Conservation (phyloP, 1,140 invertebrate species). For the Pogonomyrmex californicus region DNA sequence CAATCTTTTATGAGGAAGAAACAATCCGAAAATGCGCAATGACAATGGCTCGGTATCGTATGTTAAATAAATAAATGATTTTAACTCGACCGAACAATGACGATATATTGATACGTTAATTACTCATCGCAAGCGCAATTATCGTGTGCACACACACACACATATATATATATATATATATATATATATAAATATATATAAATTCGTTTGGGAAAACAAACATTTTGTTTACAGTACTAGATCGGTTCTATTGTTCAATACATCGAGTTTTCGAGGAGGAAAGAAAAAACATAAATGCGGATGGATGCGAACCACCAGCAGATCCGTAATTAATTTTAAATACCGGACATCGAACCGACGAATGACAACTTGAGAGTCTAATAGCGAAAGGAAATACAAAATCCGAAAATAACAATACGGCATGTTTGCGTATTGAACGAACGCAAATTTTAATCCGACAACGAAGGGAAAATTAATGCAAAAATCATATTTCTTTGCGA, state of each 20-base stretch:
- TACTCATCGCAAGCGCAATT: background rate
- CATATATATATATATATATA: too few species aligned
- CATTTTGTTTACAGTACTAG: constrained; percentile 3
- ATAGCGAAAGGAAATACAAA: background rate
- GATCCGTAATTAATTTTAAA: constrained; percentile 13
- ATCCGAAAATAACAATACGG: background rate
- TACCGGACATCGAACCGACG: background rate
- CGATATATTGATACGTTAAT: constrained; percentile 24
- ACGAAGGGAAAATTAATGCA: background rate
- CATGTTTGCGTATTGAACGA: background rate
- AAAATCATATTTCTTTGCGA: background rate
- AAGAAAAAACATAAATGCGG: background rate
- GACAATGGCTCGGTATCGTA: background rate
- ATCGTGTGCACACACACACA: background rate
- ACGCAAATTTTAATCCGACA: background rate
- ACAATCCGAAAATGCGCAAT: constrained; percentile 36
- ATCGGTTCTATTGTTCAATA: background rate
- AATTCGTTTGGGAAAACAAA: background rate
- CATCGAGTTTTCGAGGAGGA: background rate
- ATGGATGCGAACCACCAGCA: background rate
- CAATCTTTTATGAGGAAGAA: constrained; percentile 35
- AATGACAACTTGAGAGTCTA: background rate
- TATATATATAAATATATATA: background rate
- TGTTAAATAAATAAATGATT: constrained; percentile 28
- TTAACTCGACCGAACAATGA: constrained; percentile 11